A percentile compares a stretch with the other conserved stretches of the same genome.
Evolutionary conservation across 1,140 invertebrate species (phyloP).

Genomic region (Stegodyphus mimosarum): DNA sequence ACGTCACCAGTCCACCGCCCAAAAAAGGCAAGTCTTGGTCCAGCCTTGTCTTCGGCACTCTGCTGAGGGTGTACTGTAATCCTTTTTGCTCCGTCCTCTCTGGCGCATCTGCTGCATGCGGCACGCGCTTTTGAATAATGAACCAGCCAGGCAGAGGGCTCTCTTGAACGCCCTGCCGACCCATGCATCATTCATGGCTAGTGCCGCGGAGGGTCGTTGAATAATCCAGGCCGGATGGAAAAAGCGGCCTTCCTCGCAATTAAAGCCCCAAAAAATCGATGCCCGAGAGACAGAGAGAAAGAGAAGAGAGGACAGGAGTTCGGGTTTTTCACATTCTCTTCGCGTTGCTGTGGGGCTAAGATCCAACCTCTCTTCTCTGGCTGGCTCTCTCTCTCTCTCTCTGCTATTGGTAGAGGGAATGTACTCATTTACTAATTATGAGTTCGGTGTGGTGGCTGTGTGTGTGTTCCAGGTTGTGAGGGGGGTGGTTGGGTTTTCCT

Average conservation of each 20-base stretch:
- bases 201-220: constrained; percentile 45
- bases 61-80: neutral
- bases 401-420: neutral
- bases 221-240: constrained; percentile 48
- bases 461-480: neutral
- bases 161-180: neutral
- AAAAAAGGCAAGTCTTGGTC: neutral
- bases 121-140: constrained; percentile 52
- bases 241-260: constrained; percentile 28
- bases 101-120: constrained; percentile 42
- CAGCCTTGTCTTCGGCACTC: constrained; percentile 10
- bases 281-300: constrained; percentile 20
- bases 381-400: neutral
- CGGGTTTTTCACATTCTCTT: neutral
- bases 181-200: constrained; percentile 52
- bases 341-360: neutral
- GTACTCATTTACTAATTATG: constrained; percentile 17
- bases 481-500: too few relatives aligned
- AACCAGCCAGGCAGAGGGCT: constrained; percentile 5
- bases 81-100: constrained; percentile 44
- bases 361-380: neutral
- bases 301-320: neutral
- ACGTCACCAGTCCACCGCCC: constrained; percentile 10
- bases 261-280: constrained; percentile 58
- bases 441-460: neutral